Conservation (phyloP, 2,888 invertebrate genomes). For the Drosophila demipolita region DNA sequence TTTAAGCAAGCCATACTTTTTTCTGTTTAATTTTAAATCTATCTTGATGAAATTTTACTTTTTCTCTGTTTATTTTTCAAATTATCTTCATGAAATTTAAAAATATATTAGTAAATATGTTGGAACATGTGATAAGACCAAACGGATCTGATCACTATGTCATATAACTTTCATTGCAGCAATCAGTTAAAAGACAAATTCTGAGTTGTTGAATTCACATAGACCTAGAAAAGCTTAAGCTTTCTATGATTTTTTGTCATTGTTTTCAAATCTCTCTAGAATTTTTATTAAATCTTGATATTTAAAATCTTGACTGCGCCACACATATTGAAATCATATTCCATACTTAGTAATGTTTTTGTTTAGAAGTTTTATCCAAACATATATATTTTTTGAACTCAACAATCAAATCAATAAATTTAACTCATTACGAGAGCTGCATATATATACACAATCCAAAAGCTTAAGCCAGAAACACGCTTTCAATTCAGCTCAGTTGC, state of each 20-base stretch:
- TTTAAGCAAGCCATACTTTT: neutral
- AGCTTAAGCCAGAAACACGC: neutral
- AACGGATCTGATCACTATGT: neutral
- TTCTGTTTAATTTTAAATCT: neutral
- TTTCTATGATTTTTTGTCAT: neutral
- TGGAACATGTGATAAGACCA: neutral
- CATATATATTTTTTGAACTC: neutral
- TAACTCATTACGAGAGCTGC: neutral
- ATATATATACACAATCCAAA: neutral
- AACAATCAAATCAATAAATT: neutral
- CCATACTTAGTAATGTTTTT: neutral
- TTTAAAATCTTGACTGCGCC: neutral
- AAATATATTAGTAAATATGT: neutral
- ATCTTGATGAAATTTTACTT: neutral
- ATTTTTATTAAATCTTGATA: neutral
- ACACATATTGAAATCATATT: neutral
- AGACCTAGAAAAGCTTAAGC: fast-evolving
- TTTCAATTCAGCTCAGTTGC: neutral
- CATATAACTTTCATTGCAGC: neutral
- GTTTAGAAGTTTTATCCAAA: too few relatives aligned
- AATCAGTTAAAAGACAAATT: neutral
- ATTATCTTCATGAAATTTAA: fast-evolving
- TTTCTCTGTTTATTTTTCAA: neutral
- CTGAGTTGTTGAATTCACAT: neutral
- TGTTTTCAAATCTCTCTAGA: fast-evolving